Evolutionary conservation across 2,888 invertebrate species (phyloP), one percentile per base, ranked within the genome.

Genomic region (Drosophila crucigera): DNA sequence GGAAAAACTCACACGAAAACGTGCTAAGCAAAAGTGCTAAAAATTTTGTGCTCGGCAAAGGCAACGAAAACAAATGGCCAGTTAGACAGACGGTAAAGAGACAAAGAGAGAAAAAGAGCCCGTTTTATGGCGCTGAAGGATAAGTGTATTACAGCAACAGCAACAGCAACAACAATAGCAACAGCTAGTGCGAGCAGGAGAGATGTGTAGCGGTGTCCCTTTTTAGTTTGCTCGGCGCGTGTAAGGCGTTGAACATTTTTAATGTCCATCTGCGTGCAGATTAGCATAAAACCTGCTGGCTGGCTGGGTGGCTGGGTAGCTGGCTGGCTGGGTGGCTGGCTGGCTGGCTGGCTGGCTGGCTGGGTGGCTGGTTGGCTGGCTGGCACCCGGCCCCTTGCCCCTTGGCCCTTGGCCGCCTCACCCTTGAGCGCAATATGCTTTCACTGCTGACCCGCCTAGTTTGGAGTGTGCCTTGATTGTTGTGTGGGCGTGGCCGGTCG

Each of bases 231-330:
- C n/a, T 30, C 47, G 78, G 70, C 86, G 84, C 84, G 73, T 82
- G 82, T 56, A 78, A 80, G 77, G 60, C 71, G 78, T 76, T 80
- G 66, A 84, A 78, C 81, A 87, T 80, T 84, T 84, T 87, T 84
- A 87, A 84, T 84, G 87, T 84, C 84, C 84, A 78, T 84, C 87
- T 84, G 78, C 70, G 76, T 78, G 80, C 66, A 80, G 87, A 84
- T 84, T 84, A 87, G 83, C 84, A 84, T 87, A 80, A 82, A 84
- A 84, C 71, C 73, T 80, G 71, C 68, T 61, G 75, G 62, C 68
- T 68, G 35, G 19, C 70, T 52, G 28, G 4, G 62, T 68, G 35
- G 10, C 70, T 52, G 50, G 2, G 68, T 30, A 5, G 1, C 28
- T 30, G 28, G 28, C 5, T 28, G 28, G 4, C 28, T 28, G 28